Evolutionary conservation across 2,888 invertebrate genomes (phyloP), one percentile per base, ranked within the genome.

Genomic region (Catotricha subobsoleta): DNA sequence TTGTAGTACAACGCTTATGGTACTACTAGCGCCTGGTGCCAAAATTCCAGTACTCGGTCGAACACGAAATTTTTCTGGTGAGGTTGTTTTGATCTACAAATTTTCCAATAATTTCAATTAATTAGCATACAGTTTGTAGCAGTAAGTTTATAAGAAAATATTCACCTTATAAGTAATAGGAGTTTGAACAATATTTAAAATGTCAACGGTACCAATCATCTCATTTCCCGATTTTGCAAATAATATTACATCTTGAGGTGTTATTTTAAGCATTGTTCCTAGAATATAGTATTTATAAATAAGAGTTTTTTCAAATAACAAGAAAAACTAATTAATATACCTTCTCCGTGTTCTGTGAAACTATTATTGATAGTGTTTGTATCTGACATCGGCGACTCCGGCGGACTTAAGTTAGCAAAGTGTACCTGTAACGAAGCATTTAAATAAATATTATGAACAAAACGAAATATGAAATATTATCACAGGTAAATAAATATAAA

Each of bases 1-100:
- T 51, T 83, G 79, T 1, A 91, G 67, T 4, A 77, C 73, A 2
- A 92, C 80, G 29, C 69, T 67, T 1, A 92, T 74, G 0, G 68
- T 67, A 29, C 74, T 69, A 0, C 67, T 66, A 3, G 69, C 71
- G 8, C 76, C 76, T 0, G 78, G 72, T 2, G 67, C 62, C 40
- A 94, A 57, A 6, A 75, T 65, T 1, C 92, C 92, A 6, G 79
- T 75, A 51, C 86, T 88, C 0, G 92, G 94, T 40, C 87, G 72
- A 2, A 97, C 95, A 23, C 88, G 69, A 64, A 90, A 95, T 60
- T 91, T 92, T 52, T 92, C 90, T 0, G 94, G 95, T 0, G 91
- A 82, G 3, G 94, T 95, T 12, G 94, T 95, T 62, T 95, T 84
- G 46, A 95, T 80, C 81, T 41, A 13, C 19, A 13, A 31, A n/a